phyloP scores from a whole-genome alignment of 2,797 vertebrate genomes.

The Pterois miles region DNA sequence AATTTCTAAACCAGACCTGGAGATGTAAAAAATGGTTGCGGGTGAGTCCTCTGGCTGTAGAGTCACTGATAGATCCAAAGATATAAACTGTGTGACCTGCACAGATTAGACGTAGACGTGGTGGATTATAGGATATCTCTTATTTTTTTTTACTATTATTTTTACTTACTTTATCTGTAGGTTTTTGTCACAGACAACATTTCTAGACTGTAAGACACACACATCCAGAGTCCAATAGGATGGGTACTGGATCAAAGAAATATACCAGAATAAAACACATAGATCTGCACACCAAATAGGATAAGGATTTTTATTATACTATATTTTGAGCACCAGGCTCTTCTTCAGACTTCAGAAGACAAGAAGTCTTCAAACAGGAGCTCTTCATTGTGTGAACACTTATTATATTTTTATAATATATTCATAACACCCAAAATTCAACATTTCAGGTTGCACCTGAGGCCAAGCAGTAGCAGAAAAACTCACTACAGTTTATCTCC shows the following conservation, averaged over 20 bases:
- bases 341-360: too few relatives aligned
- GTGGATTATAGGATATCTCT: neutral
- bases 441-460: neutral
- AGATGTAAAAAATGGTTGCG: neutral
- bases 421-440: neutral
- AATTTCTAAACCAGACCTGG: slow-evolving; percentile 28
- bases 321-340: too few relatives aligned
- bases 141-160: neutral
- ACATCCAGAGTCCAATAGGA: too few relatives aligned
- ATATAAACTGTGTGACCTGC: slow-evolving; percentile 19
- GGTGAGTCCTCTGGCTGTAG: neutral
- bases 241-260: too few relatives aligned
- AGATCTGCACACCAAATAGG: too few relatives aligned
- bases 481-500: neutral
- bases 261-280: too few relatives aligned
- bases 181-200: neutral
- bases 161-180: neutral
- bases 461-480: neutral
- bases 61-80: slow-evolving; percentile 1
- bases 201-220: too few relatives aligned
- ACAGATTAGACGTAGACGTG: neutral
- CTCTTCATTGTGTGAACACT: neutral
- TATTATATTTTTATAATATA: neutral
- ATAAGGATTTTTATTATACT: too few relatives aligned
- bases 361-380: too few relatives aligned